Base-by-base conservation (phyloP, 2,888 invertebrate genomes). In the Macrophya annulata region DNA sequence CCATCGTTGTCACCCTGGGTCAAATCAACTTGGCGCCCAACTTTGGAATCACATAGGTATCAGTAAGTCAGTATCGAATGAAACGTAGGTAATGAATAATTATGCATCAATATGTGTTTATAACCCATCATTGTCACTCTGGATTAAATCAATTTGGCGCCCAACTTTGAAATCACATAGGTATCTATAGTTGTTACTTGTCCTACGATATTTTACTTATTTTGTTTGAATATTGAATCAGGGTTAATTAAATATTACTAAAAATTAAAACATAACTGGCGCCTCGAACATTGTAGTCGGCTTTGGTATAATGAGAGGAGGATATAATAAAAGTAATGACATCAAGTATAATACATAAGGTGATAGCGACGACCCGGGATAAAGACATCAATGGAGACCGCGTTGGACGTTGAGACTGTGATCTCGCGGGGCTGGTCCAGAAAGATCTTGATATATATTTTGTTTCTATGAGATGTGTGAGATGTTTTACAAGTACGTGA, bases 261-360 rank as follows among this genome's bases (percentile, higher is more conserved):
- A 68, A 68, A 45, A 74, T 74, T 45, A 45, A n/a, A 25, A 45
- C 45, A 12, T 25, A 45, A n/a, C n/a, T 43, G 25, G 62, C 25
- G 21, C n/a, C 15, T 45, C 21, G 31, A 31, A 31, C 31, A 3
- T 2, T 31, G 12, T 1, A 12, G 0, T 25, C 74, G 43, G 45
- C 25, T 45, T 43, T 12, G 12, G 12, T n/a, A 45, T 21, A 45
- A 74, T 10, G 74, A 74, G 43, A 74, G 9, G 25, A 74, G n/a
- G 12, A 45, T 74, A 45, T 74, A 45, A 74, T 45, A 74, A 74
- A 45, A 74, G 74, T 74, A 74, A 74, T 45, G 74, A 45, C 45
- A 74, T 74, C 21, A 74, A 74, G 17, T 45, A n/a, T 71, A n/a
- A 71, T 45, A 74, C 25, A n/a, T 10, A 4, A 74, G 74, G 74